Conservation (phyloP, 2,888 invertebrate species). For the Lingula anatina region DNA sequence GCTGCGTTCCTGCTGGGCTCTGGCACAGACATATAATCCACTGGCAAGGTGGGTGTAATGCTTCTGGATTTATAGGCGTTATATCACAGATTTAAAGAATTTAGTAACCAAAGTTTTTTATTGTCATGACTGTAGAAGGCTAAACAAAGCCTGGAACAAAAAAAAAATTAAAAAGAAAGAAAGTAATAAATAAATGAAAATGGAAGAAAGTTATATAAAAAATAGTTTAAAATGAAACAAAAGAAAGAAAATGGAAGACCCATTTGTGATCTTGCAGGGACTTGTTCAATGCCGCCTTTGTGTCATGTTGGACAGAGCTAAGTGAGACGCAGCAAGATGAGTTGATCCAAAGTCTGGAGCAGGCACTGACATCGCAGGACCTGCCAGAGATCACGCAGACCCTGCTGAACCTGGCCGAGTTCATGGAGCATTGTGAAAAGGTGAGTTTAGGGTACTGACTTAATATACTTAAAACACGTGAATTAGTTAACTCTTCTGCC, state of each 20-base stretch:
- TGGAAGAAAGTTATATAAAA: no score
- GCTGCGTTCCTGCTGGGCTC: conserved; percentile 77
- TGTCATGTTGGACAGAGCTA: conserved; percentile 97
- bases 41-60: conserved; percentile 61
- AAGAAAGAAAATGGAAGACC: no score
- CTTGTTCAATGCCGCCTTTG: conserved; percentile 96
- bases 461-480: background rate
- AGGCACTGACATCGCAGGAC: conserved; percentile 83
- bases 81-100: no score
- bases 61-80: no score
- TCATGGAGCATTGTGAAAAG: conserved; percentile 96
- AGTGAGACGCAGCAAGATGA: conserved; percentile 75
- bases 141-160: no score
- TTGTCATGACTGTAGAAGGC: no score
- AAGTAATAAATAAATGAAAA: no score
- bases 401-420: conserved; percentile 93
- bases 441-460: conserved; percentile 15
- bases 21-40: conserved; percentile 82
- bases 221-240: no score
- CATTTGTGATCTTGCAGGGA: conserved; percentile 70
- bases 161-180: no score
- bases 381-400: conserved; percentile 94
- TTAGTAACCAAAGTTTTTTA: no score
- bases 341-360: conserved; percentile 77
- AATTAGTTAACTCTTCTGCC: no score